Evolutionary conservation across 2,113 vertebrate species (phyloP), one percentile per base, ranked within the genome.

Genomic region (Oplegnathus fasciatus): DNA sequence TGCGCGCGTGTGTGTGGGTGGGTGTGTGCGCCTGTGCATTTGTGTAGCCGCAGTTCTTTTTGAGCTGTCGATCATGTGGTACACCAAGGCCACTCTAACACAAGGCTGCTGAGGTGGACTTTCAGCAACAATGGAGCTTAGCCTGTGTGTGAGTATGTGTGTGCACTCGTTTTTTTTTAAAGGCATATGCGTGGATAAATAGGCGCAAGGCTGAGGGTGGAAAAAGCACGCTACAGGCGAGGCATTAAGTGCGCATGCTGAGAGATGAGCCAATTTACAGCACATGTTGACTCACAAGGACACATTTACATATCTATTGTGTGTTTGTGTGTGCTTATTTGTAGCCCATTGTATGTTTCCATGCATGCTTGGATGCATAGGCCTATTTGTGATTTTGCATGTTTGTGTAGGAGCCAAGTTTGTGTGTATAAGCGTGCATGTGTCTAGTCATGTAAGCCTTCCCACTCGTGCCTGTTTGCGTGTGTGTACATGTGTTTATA

Each of bases 51-150:
- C 85, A 70, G 76, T 86, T 89, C 87, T 87, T 84, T 90, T 84
- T 62, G 80, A 86, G 89, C 91, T 93, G 91, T 91, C 87, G 76
- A 91, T 93, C 89, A 90, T 88, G 87, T 79, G 88, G 67, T 65
- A 60, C 83, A 64, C 81, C 85, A 91, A 93, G 90, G 92, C 91
- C 89, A 85, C 85, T 86, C 78, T 61, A 84, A 82, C 86, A 76
- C 89, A 85, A 88, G 86, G 86, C 85, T 92, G 91, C 93, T 92
- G 90, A 92, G 91, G 82, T 90, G 84, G 93, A 92, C 88, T 87
- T 92, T 93, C 87, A 83, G 89, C 87, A 89, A 91, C 87, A 89
- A 88, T 88, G 72, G 82, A 83, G 80, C 88, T 88, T 54, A 69
- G 74, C 72, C 13, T 14, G 30, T 28, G 32, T 28, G 66, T 30